A percentile compares a stretch with the other conserved stretches of the same genome.
Conservation (phyloP, 2,888 invertebrate species). For the Napeogenes inachia region DNA sequence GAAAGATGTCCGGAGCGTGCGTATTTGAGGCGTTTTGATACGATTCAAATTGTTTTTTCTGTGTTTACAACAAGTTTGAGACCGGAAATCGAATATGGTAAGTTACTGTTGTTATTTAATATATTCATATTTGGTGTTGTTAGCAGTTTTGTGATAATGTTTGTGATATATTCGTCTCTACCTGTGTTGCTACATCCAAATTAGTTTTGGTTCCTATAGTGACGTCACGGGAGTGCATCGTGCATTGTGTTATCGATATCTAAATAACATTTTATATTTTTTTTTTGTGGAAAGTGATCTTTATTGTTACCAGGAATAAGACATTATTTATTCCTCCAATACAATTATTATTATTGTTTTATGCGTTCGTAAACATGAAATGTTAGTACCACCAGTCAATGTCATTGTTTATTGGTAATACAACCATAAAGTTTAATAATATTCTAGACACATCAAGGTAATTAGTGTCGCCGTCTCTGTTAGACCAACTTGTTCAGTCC, state of each 20-base stretch:
- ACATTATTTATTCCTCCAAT: no score
- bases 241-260: constrained; percentile 16
- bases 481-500: constrained; percentile 40
- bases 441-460: constrained; percentile 17
- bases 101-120: constrained; percentile 35
- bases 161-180: constrained; percentile 17
- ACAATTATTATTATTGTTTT: no score
- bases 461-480: constrained; percentile 39
- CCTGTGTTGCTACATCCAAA: constrained; percentile 42
- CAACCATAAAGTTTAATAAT: background rate
- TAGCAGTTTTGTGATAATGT: constrained; percentile 10
- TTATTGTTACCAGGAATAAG: constrained; percentile 2
- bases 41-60: constrained; percentile 60
- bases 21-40: constrained; percentile 63
- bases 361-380: no score
- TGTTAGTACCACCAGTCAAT: background rate
- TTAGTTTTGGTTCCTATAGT: constrained; percentile 37
- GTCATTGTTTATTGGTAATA: constrained; percentile 2
- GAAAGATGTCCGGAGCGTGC: constrained; percentile 66
- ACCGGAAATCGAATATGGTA: constrained; percentile 50
- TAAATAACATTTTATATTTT: constrained; percentile 14
- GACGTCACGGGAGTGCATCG: constrained; percentile 35
- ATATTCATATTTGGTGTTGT: constrained; percentile 17
- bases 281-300: constrained; percentile 3
- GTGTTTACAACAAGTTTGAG: constrained; percentile 50